phyloP scores from a whole-genome alignment of 2,797 vertebrate species.

The Eutrigla gurnardus region DNA sequence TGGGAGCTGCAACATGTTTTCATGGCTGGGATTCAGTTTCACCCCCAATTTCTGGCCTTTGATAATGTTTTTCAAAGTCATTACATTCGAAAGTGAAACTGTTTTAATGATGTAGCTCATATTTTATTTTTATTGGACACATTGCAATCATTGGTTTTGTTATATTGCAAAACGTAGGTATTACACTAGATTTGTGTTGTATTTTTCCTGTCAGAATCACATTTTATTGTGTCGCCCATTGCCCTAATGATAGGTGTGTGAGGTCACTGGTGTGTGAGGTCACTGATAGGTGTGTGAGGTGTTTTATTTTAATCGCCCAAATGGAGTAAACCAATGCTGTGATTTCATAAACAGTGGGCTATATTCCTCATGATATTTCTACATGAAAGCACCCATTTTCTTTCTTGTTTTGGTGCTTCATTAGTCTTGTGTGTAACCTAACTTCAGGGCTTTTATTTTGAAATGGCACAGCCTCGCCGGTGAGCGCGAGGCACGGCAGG shows the following conservation, averaged over 20 bases:
- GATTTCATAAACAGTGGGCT: neutral
- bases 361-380: neutral
- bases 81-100: neutral
- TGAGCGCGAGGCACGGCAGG: constrained; percentile 16
- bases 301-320: neutral
- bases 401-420: too few species aligned
- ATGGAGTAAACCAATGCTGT: too few species aligned
- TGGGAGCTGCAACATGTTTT: neutral
- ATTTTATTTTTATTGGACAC: neutral
- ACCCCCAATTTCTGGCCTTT: neutral
- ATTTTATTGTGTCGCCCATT: neutral
- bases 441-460: constrained; percentile 66
- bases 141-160: neutral
- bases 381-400: neutral
- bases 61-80: too few species aligned
- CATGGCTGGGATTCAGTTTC: too few species aligned
- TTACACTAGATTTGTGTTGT: neutral
- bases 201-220: neutral
- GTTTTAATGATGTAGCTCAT: neutral
- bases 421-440: neutral
- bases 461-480: constrained; percentile 41
- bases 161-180: too few species aligned
- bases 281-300: neutral
- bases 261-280: neutral
- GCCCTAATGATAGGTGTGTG: neutral